phyloP scores from a whole-genome alignment of 2,888 invertebrate genomes.

The Schizaphis graminum region DNA sequence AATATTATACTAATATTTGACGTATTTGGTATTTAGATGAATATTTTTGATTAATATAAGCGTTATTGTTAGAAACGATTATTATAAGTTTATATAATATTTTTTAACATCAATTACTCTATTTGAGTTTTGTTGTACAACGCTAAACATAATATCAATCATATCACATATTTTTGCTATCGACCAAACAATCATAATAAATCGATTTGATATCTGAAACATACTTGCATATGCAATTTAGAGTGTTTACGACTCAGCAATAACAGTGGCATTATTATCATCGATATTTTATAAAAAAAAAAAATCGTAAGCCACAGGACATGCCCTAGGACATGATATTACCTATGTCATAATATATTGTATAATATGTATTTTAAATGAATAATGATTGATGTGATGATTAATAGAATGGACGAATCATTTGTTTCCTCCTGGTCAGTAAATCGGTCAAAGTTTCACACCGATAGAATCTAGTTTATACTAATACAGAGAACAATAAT shows the following conservation, averaged over 20 bases:
- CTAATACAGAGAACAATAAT: slow-evolving; percentile 47
- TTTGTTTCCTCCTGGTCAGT: slow-evolving; percentile 49
- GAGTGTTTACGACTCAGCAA: background rate
- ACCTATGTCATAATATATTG: background rate
- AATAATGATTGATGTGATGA: slow-evolving; percentile 42
- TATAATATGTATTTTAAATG: slow-evolving; percentile 8
- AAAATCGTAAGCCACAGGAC: background rate
- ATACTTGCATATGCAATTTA: background rate
- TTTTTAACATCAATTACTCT: background rate
- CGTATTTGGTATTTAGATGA: background rate
- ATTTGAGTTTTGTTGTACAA: background rate
- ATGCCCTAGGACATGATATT: background rate
- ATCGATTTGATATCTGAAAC: background rate
- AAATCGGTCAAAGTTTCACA: slow-evolving; percentile 54
- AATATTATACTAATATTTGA: background rate
- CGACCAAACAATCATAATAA: background rate
- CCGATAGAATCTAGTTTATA: slow-evolving; percentile 42
- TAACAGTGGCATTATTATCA: slow-evolving; percentile 3
- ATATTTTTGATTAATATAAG: background rate
- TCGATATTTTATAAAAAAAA: slow-evolving; percentile 1
- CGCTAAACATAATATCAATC: background rate
- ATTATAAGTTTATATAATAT: background rate
- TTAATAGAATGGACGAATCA: slow-evolving; percentile 40
- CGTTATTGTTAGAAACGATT: background rate
- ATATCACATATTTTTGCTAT: background rate